Percentiles rank a stretch among this genome's conserved stretches.
Conservation (phyloP, 2,797 vertebrate genomes). For the Coregonus suidteri region DNA sequence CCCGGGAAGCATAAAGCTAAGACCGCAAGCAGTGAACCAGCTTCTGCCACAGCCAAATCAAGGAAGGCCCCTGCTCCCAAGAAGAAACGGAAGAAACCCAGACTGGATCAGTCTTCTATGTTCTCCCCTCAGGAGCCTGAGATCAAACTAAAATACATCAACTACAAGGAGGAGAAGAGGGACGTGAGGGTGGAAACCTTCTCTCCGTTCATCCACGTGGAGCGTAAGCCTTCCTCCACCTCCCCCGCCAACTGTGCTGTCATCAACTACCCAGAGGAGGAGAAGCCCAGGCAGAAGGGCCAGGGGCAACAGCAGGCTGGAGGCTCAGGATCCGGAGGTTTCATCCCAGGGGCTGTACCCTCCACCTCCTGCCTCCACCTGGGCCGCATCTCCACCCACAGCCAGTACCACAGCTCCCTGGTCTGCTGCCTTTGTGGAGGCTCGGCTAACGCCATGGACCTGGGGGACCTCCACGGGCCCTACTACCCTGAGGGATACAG, state of each 20-base stretch:
- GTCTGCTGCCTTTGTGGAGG: slow-evolving; percentile 79
- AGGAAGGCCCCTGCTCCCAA: slow-evolving; percentile 50
- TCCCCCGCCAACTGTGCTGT: slow-evolving; percentile 63
- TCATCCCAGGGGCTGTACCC: slow-evolving; percentile 62
- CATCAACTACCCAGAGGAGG: slow-evolving; percentile 75
- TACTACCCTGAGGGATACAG: slow-evolving; percentile 78
- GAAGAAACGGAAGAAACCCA: slow-evolving; percentile 61
- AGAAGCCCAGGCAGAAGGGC: slow-evolving; percentile 48
- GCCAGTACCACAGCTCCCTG: slow-evolving; percentile 56
- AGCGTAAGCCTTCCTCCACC: slow-evolving; percentile 48
- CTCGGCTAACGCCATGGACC: slow-evolving; percentile 75
- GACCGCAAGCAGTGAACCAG: slow-evolving; percentile 36
- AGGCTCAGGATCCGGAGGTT: slow-evolving; percentile 27
- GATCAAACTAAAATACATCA: slow-evolving; percentile 76
- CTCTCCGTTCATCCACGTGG: slow-evolving; percentile 67
- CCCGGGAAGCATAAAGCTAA: slow-evolving; percentile 41
- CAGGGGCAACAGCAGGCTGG: slow-evolving; percentile 36
- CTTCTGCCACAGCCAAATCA: slow-evolving; percentile 50
- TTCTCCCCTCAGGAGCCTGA: slow-evolving; percentile 78
- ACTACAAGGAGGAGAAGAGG: slow-evolving; percentile 73
- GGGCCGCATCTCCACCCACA: slow-evolving; percentile 61
- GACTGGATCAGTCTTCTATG: slow-evolving; percentile 49
- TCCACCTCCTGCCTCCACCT: slow-evolving; percentile 72
- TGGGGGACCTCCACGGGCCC: slow-evolving; percentile 81
- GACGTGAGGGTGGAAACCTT: slow-evolving; percentile 65